These are phyloP conservation scores for Oreochromis niloticus DNA, from an alignment of 2,113 vertebrate genomes.

Conservation along the genomic window DNA sequence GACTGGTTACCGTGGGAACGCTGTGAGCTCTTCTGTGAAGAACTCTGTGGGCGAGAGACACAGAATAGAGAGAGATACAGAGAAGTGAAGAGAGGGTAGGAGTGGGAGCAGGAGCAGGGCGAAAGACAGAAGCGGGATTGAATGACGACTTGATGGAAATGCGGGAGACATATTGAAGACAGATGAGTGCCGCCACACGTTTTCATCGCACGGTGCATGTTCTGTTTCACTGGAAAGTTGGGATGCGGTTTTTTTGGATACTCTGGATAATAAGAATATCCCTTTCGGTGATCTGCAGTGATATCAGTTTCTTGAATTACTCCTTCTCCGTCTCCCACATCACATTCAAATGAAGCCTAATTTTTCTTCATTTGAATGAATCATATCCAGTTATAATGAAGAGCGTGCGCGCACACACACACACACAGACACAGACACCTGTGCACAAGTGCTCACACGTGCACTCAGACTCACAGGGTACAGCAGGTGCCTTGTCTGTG, in stretches of 20 bases:
- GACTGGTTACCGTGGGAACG: conserved; percentile 73
- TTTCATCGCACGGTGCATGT: background rate
- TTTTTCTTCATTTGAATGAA: conserved; percentile 7
- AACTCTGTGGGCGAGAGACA: conserved; percentile 72
- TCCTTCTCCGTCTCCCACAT: conserved; percentile 10
- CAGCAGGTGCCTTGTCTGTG: conserved; percentile 43
- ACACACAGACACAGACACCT: background rate
- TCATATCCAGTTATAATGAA: background rate
- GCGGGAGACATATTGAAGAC: background rate
- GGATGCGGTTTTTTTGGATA: background rate
- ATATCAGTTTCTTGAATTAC: conserved; percentile 5
- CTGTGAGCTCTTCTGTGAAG: conserved; percentile 66
- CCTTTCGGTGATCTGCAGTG: background rate
- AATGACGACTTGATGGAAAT: conserved; percentile 22
- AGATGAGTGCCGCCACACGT: background rate
- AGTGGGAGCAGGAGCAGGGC: conserved; percentile 50
- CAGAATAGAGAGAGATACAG: conserved; percentile 52
- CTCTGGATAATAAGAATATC: background rate
- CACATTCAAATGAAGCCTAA: conserved; percentile 13
- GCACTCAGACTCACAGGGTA: background rate
- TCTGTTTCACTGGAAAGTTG: background rate
- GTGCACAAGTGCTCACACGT: background rate
- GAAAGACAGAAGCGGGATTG: conserved; percentile 51
- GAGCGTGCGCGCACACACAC: background rate
- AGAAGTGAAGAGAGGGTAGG: conserved; percentile 39